A percentile compares a stretch with the other conserved stretches of the same genome.
phyloP scores from a whole-genome alignment of 1,140 invertebrate genomes.

The Magallana angulata region DNA sequence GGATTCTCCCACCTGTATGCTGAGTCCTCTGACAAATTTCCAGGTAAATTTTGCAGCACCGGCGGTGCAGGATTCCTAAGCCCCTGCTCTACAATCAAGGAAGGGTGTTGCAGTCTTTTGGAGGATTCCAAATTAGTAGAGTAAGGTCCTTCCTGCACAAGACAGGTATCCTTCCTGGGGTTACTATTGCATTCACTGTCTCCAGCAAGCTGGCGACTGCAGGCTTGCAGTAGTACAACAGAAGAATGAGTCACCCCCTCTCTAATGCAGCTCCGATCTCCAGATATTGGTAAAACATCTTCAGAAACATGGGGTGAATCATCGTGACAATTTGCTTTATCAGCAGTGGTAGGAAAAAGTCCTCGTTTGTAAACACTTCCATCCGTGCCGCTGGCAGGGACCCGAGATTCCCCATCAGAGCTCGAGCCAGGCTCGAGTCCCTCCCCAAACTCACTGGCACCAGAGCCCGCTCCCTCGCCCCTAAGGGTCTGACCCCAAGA shows the following conservation, averaged over 20 bases:
- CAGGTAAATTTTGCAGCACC: not conserved
- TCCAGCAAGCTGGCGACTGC: slow-evolving; percentile 11
- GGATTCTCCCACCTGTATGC: not conserved
- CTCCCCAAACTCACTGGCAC: not conserved
- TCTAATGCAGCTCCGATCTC: slow-evolving; percentile 17
- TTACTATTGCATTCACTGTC: slow-evolving; percentile 18
- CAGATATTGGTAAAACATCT: slow-evolving; percentile 36
- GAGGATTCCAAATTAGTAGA: not conserved
- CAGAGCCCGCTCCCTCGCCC: too few species aligned
- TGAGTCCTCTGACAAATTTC: not conserved
- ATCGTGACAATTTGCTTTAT: slow-evolving; percentile 38
- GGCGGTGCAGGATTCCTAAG: not conserved
- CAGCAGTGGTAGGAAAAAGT: slow-evolving; percentile 26
- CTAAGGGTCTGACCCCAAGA: too few species aligned
- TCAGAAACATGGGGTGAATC: slow-evolving; percentile 32
- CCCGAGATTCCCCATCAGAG: slow-evolving; percentile 1
- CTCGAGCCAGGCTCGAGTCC: not conserved
- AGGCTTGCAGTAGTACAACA: slow-evolving; percentile 9
- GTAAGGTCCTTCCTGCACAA: not conserved
- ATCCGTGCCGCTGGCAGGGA: slow-evolving; percentile 5
- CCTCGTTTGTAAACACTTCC: slow-evolving; percentile 31
- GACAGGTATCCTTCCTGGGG: not conserved
- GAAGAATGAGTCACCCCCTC: slow-evolving; percentile 23
- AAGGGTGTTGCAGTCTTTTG: not conserved
- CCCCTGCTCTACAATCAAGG: not conserved